Percentiles rank a stretch among this genome's conserved stretches.
Evolutionary conservation across 2,113 vertebrate species (phyloP).

Genomic region (Gymnorhina tibicen): DNA sequence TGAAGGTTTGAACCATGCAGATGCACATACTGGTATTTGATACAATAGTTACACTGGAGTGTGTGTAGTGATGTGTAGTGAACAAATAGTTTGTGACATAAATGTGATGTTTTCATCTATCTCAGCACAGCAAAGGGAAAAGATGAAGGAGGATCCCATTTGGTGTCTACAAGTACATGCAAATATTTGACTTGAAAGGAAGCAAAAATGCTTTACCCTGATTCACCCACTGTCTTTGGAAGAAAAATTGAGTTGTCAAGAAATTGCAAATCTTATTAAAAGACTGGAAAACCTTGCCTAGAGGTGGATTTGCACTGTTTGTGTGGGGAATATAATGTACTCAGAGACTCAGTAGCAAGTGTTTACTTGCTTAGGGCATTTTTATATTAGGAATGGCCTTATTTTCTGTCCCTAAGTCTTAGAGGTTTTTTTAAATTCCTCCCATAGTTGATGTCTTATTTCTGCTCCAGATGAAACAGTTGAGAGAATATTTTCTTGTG

Average conservation of each 20-base stretch:
- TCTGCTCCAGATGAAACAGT: background rate
- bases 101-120: background rate
- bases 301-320: constrained; percentile 7
- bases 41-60: background rate
- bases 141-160: background rate
- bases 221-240: background rate
- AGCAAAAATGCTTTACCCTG: background rate
- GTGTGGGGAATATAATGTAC: background rate
- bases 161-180: background rate
- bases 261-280: constrained; percentile 19
- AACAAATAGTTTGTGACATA: background rate
- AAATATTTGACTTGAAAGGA: background rate
- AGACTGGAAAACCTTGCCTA: constrained; percentile 8
- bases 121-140: background rate
- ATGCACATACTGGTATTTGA: background rate
- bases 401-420: background rate
- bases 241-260: background rate
- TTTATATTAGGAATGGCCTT: background rate
- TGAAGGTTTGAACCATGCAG: background rate
- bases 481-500: background rate
- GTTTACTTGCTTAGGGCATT: constrained; percentile 4
- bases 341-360: background rate
- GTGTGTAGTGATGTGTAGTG: background rate
- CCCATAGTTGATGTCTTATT: background rate
- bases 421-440: background rate